Evolutionary conservation across 2,797 vertebrate genomes (phyloP).

Genomic region (Macrochelys suwanniensis): DNA sequence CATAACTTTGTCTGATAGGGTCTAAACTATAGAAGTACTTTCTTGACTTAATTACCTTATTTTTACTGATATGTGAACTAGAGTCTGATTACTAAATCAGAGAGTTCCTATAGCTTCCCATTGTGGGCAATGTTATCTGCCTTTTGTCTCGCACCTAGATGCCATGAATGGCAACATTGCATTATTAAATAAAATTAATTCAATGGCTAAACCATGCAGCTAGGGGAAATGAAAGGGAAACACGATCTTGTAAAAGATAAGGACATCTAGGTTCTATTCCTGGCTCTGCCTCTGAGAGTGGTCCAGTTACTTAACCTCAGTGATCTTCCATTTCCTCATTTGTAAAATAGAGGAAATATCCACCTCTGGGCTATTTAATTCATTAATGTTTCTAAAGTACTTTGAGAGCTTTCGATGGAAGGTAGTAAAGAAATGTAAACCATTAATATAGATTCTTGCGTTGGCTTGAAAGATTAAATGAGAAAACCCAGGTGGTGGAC

Average conservation of each 20-base stretch:
- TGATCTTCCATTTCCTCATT: neutral
- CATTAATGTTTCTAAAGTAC: neutral
- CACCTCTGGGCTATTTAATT: neutral
- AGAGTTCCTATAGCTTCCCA: neutral
- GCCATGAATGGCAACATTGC: neutral
- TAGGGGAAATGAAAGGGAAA: neutral
- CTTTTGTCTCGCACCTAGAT: neutral
- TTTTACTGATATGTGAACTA: neutral
- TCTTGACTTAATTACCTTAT: neutral
- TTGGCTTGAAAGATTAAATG: neutral
- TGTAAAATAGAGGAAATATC: neutral
- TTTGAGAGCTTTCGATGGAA: neutral
- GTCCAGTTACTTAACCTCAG: neutral
- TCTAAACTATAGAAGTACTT: neutral
- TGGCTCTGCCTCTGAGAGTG: neutral
- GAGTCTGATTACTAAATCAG: neutral
- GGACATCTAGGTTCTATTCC: neutral
- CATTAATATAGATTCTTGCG: neutral
- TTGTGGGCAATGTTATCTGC: neutral
- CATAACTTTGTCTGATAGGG: neutral
- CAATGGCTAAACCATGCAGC: neutral
- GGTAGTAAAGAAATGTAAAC: neutral
- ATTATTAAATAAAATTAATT: neutral
- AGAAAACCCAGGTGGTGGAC: constrained; percentile 4
- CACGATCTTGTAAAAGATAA: neutral